phyloP scores from a whole-genome alignment of 2,797 vertebrate genomes.

The Pantherophis alleghaniensis region DNA sequence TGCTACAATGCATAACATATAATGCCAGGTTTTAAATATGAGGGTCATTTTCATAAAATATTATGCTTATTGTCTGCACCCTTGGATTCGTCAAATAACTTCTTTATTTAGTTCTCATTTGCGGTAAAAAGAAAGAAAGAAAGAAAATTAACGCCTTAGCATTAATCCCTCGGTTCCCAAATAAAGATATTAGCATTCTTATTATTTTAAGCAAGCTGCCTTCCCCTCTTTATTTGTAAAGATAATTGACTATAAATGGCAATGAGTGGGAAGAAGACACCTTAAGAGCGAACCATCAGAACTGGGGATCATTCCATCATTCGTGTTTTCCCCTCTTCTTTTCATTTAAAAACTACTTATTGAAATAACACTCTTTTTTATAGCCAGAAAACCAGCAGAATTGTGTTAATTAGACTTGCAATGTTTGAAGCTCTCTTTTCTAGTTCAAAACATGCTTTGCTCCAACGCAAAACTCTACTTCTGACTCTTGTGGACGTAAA shows the following conservation, averaged over 20 bases:
- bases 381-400: not conserved
- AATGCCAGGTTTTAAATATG: conserved; percentile 82
- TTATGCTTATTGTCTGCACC: conserved; percentile 76
- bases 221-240: conserved; percentile 27
- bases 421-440: not conserved
- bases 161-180: conserved; percentile 35
- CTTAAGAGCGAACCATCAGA: not conserved
- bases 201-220: not conserved
- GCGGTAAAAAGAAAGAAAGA: conserved; percentile 51
- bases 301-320: conserved; percentile 4
- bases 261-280: not conserved
- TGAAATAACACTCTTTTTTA: not conserved
- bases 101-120: conserved; percentile 61
- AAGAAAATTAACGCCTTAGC: conserved; percentile 51
- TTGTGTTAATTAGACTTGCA: not conserved
- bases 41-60: conserved; percentile 86
- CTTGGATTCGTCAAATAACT: conserved; percentile 70
- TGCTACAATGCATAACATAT: conserved; percentile 92
- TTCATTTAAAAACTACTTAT: not conserved
- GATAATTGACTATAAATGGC: conserved; percentile 16
- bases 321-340: not conserved
- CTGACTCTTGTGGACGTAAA: not conserved
- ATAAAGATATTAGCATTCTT: conserved; percentile 13
- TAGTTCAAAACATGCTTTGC: not conserved
- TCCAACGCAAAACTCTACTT: not conserved